Conservation (phyloP, 2,888 invertebrate species). For the Zelleria hepariella region DNA sequence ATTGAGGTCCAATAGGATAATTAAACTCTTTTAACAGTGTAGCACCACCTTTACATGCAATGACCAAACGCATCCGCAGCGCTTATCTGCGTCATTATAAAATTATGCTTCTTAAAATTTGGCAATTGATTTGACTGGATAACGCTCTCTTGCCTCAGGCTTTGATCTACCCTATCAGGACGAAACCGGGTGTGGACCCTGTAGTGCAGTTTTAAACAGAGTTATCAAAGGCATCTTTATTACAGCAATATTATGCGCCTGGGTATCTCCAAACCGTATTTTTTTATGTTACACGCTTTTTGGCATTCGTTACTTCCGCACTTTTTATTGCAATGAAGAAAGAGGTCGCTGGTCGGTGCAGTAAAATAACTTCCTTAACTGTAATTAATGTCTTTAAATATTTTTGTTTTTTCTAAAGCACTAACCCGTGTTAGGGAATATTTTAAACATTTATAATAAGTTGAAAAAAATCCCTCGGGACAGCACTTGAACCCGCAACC, state of each 20-base stretch:
- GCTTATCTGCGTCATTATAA: conserved; percentile 11
- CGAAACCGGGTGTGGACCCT: not conserved
- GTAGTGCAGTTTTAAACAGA: not conserved
- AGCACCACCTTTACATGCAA: conserved; percentile 4
- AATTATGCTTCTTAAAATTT: conserved; percentile 6
- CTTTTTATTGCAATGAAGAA: not conserved
- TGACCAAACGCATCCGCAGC: conserved; percentile 14
- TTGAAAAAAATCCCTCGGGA: too few relatives aligned
- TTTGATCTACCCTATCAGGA: not conserved
- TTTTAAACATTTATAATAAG: too few relatives aligned
- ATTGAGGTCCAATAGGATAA: too few relatives aligned
- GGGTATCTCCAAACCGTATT: not conserved
- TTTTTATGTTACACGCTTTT: not conserved
- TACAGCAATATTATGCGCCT: not conserved
- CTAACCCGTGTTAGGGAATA: too few relatives aligned
- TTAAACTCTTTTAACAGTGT: not conserved
- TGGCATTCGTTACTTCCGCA: not conserved
- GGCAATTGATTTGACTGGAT: conserved; percentile 4
- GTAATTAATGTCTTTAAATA: too few relatives aligned
- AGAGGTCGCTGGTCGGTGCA: too few relatives aligned
- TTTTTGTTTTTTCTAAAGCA: too few relatives aligned
- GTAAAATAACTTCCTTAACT: too few relatives aligned
- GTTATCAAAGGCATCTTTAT: not conserved
- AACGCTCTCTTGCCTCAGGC: not conserved
- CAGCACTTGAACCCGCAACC: too few relatives aligned